phyloP scores from a whole-genome alignment of 2,888 invertebrate genomes.

The Melieria crassipennis region DNA sequence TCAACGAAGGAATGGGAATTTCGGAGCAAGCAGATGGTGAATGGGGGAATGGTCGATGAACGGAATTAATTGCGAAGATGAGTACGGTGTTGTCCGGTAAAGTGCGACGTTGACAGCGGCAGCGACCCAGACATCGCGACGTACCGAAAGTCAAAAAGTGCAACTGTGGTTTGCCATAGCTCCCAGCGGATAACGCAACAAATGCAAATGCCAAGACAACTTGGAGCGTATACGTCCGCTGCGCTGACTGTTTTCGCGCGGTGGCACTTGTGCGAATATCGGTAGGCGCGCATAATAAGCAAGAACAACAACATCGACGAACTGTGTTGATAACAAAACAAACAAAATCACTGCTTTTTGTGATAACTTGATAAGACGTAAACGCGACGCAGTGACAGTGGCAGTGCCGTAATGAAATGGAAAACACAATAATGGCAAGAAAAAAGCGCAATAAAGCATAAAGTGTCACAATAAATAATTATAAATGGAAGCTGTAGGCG shows the following conservation, averaged over 20 bases:
- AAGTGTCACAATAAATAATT: not conserved
- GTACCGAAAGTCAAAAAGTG: too few species aligned
- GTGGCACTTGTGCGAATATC: not conserved
- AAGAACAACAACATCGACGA: conserved; percentile 29
- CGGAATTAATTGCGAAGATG: too few species aligned
- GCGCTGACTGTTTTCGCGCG: not conserved
- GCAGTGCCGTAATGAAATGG: conserved; percentile 42
- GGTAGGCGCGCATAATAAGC: not conserved
- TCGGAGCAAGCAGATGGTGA: too few species aligned
- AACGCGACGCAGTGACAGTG: conserved; percentile 18
- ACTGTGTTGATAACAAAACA: conserved; percentile 36
- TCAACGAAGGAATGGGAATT: too few species aligned
- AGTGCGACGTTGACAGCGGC: too few species aligned
- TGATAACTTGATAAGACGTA: conserved; percentile 54
- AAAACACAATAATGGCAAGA: conserved; percentile 12
- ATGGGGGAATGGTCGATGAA: too few species aligned
- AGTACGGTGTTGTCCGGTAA: too few species aligned
- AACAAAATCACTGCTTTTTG: conserved; percentile 36
- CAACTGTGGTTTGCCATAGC: too few species aligned
- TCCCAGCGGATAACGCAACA: too few species aligned
- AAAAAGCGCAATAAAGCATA: conserved; percentile 15
- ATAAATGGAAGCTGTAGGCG: conserved; percentile 1
- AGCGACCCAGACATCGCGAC: too few species aligned
- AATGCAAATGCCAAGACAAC: not conserved
- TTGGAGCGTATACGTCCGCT: not conserved